Conservation (phyloP, 2,888 invertebrate genomes). For the Drosophila meridiana region DNA sequence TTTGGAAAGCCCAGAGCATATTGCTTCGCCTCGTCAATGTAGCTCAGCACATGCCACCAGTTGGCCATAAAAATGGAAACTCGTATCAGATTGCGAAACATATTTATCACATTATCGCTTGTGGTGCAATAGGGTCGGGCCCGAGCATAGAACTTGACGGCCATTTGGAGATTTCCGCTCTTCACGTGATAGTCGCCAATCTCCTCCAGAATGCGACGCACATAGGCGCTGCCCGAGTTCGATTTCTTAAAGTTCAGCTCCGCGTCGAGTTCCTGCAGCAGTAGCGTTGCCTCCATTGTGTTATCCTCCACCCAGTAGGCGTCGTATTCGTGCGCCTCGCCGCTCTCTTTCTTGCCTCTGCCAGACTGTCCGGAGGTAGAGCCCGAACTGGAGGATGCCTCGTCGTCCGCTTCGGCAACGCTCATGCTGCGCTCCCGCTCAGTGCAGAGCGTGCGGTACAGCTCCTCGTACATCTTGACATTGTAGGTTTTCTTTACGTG, state of each 20-base stretch:
- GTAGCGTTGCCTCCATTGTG: conserved; percentile 61
- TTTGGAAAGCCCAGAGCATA: conserved; percentile 56
- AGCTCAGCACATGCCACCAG: conserved; percentile 72
- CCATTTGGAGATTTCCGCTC: conserved; percentile 63
- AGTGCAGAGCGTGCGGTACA: conserved; percentile 43
- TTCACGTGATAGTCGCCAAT: conserved; percentile 71
- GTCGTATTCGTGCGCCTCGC: conserved; percentile 42
- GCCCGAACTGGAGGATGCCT: conserved; percentile 21
- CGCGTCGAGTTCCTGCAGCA: conserved; percentile 67
- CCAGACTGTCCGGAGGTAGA: not conserved
- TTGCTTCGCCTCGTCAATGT: conserved; percentile 67
- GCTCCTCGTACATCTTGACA: conserved; percentile 61
- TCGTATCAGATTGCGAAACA: conserved; percentile 64
- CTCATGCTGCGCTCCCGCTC: conserved; percentile 30
- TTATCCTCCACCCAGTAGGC: conserved; percentile 65
- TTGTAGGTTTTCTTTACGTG: conserved; percentile 67
- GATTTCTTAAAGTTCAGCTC: conserved; percentile 68
- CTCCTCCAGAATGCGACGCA: conserved; percentile 66
- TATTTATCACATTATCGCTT: conserved; percentile 60
- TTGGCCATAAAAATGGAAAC: conserved; percentile 72
- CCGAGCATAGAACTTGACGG: conserved; percentile 66
- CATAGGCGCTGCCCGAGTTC: conserved; percentile 60
- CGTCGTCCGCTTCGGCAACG: not conserved
- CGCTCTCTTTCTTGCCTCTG: not conserved
- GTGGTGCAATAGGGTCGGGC: conserved; percentile 64